These are phyloP conservation scores for Brachyalestes nurse DNA, from an alignment of 2,797 vertebrate genomes.

Conservation along the genomic window DNA sequence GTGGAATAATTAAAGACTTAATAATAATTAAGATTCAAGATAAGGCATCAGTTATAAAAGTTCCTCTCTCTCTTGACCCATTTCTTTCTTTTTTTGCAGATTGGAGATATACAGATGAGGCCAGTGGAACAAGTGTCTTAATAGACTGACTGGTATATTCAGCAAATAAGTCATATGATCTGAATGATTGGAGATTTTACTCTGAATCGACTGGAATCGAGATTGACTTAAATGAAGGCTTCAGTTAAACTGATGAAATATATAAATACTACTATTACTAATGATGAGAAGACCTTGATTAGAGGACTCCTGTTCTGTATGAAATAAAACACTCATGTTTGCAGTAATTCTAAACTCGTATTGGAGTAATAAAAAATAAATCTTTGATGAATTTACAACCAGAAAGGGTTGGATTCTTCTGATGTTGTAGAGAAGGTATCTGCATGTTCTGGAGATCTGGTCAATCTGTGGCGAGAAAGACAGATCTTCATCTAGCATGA, in stretches of 20 bases:
- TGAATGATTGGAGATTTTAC: background rate
- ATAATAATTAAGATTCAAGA: too few relatives aligned
- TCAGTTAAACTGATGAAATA: background rate
- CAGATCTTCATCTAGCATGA: too few relatives aligned
- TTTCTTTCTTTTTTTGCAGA: slow-evolving; percentile 66
- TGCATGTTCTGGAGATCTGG: too few relatives aligned
- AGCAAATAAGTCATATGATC: background rate
- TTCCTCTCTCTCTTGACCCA: background rate
- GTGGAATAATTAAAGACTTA: too few relatives aligned
- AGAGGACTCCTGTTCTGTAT: too few relatives aligned
- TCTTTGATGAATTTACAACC: background rate
- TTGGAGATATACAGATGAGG: slow-evolving; percentile 86
- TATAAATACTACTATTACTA: background rate
- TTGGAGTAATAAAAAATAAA: background rate
- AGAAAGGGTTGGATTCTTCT: background rate
- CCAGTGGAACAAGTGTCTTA: slow-evolving; percentile 83
- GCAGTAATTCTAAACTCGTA: background rate
- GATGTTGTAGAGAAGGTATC: too few relatives aligned
- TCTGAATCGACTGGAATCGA: background rate
- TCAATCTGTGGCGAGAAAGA: too few relatives aligned
- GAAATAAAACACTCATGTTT: background rate
- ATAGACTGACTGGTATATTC: slow-evolving; percentile 12
- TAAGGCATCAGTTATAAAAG: background rate
- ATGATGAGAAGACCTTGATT: too few relatives aligned
- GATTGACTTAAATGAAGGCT: background rate